phyloP scores from a whole-genome alignment of 2,888 invertebrate species.

The Fragum sueziense region DNA sequence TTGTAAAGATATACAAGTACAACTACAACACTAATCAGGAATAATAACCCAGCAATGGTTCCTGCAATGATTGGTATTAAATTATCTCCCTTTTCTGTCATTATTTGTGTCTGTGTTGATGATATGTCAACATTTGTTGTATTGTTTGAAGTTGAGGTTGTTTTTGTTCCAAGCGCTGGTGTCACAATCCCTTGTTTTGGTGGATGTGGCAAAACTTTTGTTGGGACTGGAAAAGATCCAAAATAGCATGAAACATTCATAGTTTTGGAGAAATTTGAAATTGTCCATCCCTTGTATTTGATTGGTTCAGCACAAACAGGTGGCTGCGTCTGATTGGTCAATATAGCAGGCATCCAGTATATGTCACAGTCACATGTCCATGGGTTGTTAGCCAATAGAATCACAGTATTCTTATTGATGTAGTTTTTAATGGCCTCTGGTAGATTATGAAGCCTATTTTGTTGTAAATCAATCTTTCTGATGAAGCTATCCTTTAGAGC shows the following conservation, averaged over 20 bases:
- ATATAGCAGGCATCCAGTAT: slow-evolving; percentile 65
- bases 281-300: slow-evolving; percentile 43
- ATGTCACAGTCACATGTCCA: slow-evolving; percentile 70
- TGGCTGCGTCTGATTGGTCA: slow-evolving; percentile 25
- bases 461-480: slow-evolving; percentile 53
- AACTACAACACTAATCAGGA: not conserved
- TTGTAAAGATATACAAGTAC: not conserved
- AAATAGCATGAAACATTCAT: slow-evolving; percentile 52
- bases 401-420: slow-evolving; percentile 47
- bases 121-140: not conserved
- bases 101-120: not conserved
- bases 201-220: slow-evolving; percentile 35
- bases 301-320: slow-evolving; percentile 59
- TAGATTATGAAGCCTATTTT: slow-evolving; percentile 58
- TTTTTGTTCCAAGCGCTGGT: slow-evolving; percentile 28
- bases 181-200: slow-evolving; percentile 38
- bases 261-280: slow-evolving; percentile 46
- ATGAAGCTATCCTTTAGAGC: slow-evolving; percentile 63
- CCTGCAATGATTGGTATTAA: slow-evolving; percentile 1
- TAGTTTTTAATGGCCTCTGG: slow-evolving; percentile 56
- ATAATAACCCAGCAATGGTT: not conserved
- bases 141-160: slow-evolving; percentile 2
- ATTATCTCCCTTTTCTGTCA: slow-evolving; percentile 17
- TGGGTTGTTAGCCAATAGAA: slow-evolving; percentile 58
- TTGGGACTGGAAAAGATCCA: slow-evolving; percentile 54